Evolutionary conservation across 2,113 vertebrate genomes (phyloP).

Genomic region (Platycercus adscitus): DNA sequence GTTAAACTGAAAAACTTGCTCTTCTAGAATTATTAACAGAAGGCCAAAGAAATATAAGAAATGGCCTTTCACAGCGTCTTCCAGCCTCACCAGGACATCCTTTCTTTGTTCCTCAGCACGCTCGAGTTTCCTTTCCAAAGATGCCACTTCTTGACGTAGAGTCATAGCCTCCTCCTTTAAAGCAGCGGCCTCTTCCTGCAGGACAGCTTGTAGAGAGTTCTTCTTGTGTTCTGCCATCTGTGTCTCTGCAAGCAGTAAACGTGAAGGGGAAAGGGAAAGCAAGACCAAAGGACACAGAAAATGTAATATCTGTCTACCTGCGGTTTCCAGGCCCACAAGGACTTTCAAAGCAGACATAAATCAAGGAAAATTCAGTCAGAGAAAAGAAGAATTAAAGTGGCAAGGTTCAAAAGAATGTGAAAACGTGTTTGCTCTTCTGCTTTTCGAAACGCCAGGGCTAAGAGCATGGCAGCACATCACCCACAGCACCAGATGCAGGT

Average conservation of each 20-base stretch:
- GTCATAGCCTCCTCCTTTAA: background rate
- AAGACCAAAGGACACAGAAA: background rate
- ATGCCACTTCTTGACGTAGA: slow-evolving; percentile 37
- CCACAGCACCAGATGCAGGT: background rate
- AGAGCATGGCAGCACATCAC: background rate
- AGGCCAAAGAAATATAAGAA: background rate
- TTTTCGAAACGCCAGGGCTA: background rate
- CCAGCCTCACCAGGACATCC: slow-evolving; percentile 66
- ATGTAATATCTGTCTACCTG: background rate
- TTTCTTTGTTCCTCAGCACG: slow-evolving; percentile 51
- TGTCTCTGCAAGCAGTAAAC: slow-evolving; percentile 51
- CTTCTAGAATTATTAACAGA: background rate
- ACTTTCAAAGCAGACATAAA: background rate
- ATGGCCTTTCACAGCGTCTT: background rate
- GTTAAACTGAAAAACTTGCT: background rate
- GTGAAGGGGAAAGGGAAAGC: background rate
- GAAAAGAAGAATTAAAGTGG: background rate
- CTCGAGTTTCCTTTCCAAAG: slow-evolving; percentile 44
- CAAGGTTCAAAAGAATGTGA: background rate
- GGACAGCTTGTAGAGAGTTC: slow-evolving; percentile 18
- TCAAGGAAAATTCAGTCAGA: background rate
- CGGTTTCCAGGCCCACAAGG: background rate
- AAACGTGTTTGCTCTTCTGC: background rate
- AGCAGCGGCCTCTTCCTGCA: slow-evolving; percentile 11
- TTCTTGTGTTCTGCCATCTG: slow-evolving; percentile 48